Evolutionary conservation across 2,888 invertebrate genomes (phyloP), one percentile per base, ranked within the genome.

Genomic region (Rutpela maculata): DNA sequence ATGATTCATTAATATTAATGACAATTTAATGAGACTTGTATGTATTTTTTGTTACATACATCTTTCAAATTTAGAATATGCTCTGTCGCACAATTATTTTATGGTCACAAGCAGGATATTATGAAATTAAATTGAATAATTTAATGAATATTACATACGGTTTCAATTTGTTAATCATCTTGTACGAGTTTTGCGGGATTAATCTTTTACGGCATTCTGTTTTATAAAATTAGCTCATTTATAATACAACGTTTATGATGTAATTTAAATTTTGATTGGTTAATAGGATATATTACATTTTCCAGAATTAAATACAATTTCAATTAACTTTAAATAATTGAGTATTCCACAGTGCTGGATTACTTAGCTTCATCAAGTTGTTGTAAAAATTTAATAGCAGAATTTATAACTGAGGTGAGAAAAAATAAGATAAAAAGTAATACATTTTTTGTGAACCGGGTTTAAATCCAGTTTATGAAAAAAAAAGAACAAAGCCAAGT

Each of bases 101-200:
- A n/a, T n/a, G 15, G 50, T 50, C 50, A 50, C 2, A n/a, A 50
- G 3, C 50, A 17, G 12, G 3, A 50, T 50, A 50, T 50, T 50
- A 50, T 50, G 50, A 50, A 50, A 50, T 50, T n/a, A n/a, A n/a
- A 50, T n/a, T 50, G 50, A 50, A 50, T 50, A n/a, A 50, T 50
- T 50, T n/a, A 50, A n/a, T n/a, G 50, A 50, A 43, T 15, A 43
- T 15, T 43, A 43, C 12, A 43, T 4, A 43, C 43, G 3, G 43
- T n/a, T 50, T 15, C 50, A 6, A n/a, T 50, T n/a, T 50, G n/a
- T 50, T 50, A 50, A n/a, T 50, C 6, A 15, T 50, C 50, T n/a
- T 50, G n/a, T n/a, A 15, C n/a, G 50, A 50, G 50, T n/a, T n/a
- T 50, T 50, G 7, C 3, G 7, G 50, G 50, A n/a, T 50, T n/a